Evolutionary conservation across 2,888 invertebrate genomes (phyloP), one percentile per base, ranked within the genome.

Genomic region (Cephus rjabovi): DNA sequence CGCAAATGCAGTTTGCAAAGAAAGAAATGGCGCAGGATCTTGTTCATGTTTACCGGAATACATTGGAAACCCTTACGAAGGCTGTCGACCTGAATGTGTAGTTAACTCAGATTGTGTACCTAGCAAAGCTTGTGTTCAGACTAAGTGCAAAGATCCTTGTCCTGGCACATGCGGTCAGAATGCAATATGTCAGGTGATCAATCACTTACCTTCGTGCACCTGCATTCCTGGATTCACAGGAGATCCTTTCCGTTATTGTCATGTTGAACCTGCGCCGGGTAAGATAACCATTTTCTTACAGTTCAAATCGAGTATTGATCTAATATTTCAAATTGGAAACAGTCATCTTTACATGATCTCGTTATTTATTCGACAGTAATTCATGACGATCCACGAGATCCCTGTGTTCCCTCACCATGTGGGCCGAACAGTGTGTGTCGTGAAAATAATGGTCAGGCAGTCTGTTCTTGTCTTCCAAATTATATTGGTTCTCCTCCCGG

Each of bases 121-220:
- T 33, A 91, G 92, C 82, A 91, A 86, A 80, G 93, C 94, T 73
- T 94, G 94, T 84, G 90, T 93, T 74, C 90, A 91, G 80, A 92
- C 93, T 80, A 93, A 93, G 86, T 94, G 94, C 83, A 87, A 90
- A 79, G 92, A 93, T 88, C 94, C 93, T 73, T 93, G 93, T 81
- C 93, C 92, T 35, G 93, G 93, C 78, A 92, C 92, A 56, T 94
- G 93, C 83, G 93, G 93, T 15, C 87, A 89, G 77, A 93, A 93
- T 83, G 92, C 94, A 4, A 89, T 92, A 68, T 94, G 94, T 80
- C 92, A 92, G 86, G 93, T 93, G 15, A 90, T 93, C 35, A 90
- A 76, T 79, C 74, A 76, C 12, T 75, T 81, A 30, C 75, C 75
- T 30, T 79, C 76, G 11, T 76, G 76, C 73, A 74, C 79, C 34